These are phyloP conservation scores for Myotis vivesi DNA, from an alignment of 2,797 vertebrate genomes.

Conservation along the genomic window DNA sequence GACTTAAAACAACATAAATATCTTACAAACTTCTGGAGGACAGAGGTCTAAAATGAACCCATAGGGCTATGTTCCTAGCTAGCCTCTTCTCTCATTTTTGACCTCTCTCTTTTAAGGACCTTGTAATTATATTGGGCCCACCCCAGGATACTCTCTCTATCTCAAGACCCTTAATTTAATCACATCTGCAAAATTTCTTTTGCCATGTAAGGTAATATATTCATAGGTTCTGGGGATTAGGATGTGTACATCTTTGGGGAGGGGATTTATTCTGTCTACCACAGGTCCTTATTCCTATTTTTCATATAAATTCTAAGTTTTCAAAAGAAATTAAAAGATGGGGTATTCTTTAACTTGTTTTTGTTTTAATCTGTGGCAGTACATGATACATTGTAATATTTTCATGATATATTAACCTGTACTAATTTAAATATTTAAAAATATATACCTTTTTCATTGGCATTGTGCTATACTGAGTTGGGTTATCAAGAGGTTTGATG, in stretches of 20 bases:
- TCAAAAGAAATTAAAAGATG: not conserved
- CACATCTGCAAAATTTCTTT: not conserved
- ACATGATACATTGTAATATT: not conserved
- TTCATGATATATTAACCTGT: not conserved
- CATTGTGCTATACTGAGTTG: not conserved
- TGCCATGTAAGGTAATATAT: not conserved
- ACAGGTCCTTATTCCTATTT: not conserved
- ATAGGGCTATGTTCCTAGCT: not conserved
- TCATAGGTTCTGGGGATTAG: not conserved
- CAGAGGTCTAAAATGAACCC: not conserved
- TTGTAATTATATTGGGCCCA: not conserved
- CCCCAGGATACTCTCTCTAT: not conserved
- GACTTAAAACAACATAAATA: conserved; percentile 28
- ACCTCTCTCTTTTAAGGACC: not conserved
- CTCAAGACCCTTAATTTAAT: not conserved
- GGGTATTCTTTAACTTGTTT: not conserved
- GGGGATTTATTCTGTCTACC: not conserved
- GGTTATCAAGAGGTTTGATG: conserved; percentile 17
- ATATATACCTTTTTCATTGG: not conserved
- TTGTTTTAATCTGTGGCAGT: not conserved
- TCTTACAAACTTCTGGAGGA: not conserved
- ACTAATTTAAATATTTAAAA: not conserved
- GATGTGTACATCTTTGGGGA: not conserved
- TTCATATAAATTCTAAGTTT: conserved; percentile 34
- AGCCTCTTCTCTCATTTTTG: not conserved